Evolutionary conservation across 2,113 vertebrate genomes (phyloP).

Genomic region (Bucco capensis): DNA sequence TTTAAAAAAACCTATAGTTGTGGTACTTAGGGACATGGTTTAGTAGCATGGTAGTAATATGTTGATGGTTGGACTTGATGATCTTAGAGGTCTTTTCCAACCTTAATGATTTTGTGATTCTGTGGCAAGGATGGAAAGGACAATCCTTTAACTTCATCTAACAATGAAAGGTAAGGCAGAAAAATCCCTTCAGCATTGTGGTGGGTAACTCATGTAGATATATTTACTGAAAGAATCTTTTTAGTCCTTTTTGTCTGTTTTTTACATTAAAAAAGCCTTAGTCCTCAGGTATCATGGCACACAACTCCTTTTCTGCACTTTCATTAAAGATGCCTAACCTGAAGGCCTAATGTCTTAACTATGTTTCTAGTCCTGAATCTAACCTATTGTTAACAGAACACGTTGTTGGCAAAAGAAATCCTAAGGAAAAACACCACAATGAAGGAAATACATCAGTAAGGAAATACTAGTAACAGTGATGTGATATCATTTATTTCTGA

Average conservation of each 20-base stretch:
- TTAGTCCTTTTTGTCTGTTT: background rate
- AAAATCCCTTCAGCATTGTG: background rate
- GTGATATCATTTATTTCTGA: background rate
- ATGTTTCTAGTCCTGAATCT: background rate
- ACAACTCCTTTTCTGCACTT: background rate
- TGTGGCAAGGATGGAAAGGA: background rate
- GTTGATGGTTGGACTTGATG: no score
- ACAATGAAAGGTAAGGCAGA: background rate
- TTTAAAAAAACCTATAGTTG: no score
- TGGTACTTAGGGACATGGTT: no score
- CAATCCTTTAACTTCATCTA: background rate
- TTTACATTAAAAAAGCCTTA: background rate
- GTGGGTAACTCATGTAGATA: background rate
- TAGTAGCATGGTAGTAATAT: no score
- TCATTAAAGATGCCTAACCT: background rate
- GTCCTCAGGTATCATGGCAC: background rate
- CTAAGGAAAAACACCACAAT: background rate
- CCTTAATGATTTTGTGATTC: no score
- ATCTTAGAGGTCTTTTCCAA: no score
- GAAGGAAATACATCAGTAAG: background rate
- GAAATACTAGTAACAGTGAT: background rate
- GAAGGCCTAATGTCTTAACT: background rate
- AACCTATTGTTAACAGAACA: background rate
- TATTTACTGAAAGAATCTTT: fast-evolving
- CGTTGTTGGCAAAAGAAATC: background rate